Conservation (phyloP, 2,888 invertebrate genomes). For the Tenthredo mesomela region DNA sequence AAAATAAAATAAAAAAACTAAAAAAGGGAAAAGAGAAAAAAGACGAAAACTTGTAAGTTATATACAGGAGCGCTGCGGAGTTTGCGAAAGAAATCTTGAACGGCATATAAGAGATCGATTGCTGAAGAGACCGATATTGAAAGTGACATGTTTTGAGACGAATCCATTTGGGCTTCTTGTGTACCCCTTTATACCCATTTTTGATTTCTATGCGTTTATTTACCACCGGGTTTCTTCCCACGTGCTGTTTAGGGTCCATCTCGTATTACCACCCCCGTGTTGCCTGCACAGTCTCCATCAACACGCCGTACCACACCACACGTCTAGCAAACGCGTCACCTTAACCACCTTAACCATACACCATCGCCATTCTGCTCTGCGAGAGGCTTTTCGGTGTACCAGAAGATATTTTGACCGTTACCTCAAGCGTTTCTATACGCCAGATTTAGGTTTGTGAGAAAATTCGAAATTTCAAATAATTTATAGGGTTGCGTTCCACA, state of each 20-base stretch:
- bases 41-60: constrained; percentile 31
- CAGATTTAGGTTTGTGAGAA: constrained; percentile 13
- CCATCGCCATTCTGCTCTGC: constrained; percentile 41
- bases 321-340: constrained; percentile 30
- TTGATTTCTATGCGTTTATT: constrained; percentile 75
- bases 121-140: constrained; percentile 72
- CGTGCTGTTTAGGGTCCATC: constrained; percentile 65
- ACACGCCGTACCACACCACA: constrained; percentile 4
- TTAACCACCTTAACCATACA: constrained; percentile 31
- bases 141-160: constrained; percentile 78
- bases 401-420: constrained; percentile 74
- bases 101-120: constrained; percentile 70
- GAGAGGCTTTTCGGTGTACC: constrained; percentile 56
- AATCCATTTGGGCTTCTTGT: constrained; percentile 67
- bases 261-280: constrained; percentile 66
- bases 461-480: constrained; percentile 15
- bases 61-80: neutral
- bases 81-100: constrained; percentile 39
- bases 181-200: constrained; percentile 61
- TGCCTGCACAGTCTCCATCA: constrained; percentile 18
- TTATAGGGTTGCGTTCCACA: neutral
- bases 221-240: constrained; percentile 74
- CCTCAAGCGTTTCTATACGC: constrained; percentile 10
- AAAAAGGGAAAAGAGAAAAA: neutral
- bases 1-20: neutral